Evolutionary conservation across 2,113 vertebrate species (phyloP).

Genomic region (Paraplagusia blochii): DNA sequence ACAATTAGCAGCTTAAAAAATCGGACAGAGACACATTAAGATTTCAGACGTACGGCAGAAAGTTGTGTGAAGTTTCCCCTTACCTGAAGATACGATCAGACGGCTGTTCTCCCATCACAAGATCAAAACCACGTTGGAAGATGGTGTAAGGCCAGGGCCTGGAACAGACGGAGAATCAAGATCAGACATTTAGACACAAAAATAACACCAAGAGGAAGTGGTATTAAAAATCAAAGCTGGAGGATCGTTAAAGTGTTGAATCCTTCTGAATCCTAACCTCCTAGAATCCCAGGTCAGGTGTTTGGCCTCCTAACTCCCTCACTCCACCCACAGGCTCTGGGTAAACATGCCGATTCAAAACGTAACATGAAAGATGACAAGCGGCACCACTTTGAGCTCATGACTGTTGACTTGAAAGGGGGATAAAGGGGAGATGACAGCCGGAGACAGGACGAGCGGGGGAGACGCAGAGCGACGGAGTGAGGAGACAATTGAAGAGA

Average conservation of each 20-base stretch:
- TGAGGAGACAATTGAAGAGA: conserved; percentile 4
- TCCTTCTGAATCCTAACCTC: conserved; percentile 33
- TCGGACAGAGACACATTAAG: no score
- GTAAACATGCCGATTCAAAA: conserved; percentile 57
- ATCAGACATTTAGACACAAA: conserved; percentile 49
- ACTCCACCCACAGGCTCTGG: conserved; percentile 12
- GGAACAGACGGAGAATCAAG: conserved; percentile 35
- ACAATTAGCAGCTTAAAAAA: no score
- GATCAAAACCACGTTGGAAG: conserved; percentile 97
- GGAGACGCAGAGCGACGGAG: conserved; percentile 29
- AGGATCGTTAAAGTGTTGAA: conserved; percentile 35
- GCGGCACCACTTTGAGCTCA: conserved; percentile 44
- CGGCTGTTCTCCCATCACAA: conserved; percentile 97
- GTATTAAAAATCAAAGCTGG: conserved; percentile 54
- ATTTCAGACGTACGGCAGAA: neutral
- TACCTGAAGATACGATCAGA: conserved; percentile 99
- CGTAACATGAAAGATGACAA: conserved; percentile 32
- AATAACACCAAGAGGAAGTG: conserved; percentile 40
- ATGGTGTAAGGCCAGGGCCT: conserved; percentile 99
- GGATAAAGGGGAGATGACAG: conserved; percentile 12
- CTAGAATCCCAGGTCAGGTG: conserved; percentile 33
- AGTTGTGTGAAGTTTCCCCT: conserved; percentile 54
- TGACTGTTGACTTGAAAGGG: conserved; percentile 38
- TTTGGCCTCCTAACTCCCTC: no score
- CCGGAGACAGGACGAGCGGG: conserved; percentile 30